Evolutionary conservation across 2,888 invertebrate genomes (phyloP).

Genomic region (Eretmocerus hayati): DNA sequence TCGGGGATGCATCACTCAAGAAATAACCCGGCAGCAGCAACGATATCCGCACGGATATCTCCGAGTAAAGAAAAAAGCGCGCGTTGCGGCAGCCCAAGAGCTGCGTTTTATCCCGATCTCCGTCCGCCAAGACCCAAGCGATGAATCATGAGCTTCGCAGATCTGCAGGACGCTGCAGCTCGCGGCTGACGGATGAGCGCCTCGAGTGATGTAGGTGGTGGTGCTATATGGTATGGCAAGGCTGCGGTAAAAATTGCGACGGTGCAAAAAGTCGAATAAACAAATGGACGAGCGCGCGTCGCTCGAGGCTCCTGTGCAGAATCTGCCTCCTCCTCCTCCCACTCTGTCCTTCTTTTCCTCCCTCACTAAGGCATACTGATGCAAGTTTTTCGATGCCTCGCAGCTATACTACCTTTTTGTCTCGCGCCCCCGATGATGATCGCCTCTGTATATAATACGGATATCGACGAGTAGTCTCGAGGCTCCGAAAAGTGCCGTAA

Average conservation of each 20-base stretch:
- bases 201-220: too few relatives aligned
- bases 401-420: too few relatives aligned
- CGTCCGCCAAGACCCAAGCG: conserved; percentile 2
- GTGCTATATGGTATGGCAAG: background rate
- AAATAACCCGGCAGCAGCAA: too few relatives aligned
- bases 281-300: conserved; percentile 12
- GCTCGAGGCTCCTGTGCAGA: background rate
- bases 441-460: too few relatives aligned
- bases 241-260: conserved; percentile 1
- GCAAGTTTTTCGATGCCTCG: too few relatives aligned
- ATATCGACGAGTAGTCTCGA: too few relatives aligned
- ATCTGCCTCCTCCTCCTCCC: background rate
- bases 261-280: conserved; percentile 9
- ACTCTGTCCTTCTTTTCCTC: too few relatives aligned
- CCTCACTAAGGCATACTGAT: too few relatives aligned
- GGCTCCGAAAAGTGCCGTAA: too few relatives aligned
- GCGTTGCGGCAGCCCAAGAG: background rate
- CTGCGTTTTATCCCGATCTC: conserved; percentile 17
- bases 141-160: too few relatives aligned
- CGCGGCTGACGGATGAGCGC: conserved; percentile 16
- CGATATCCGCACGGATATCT: conserved; percentile 17
- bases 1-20: too few relatives aligned
- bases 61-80: background rate
- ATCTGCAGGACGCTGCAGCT: conserved; percentile 2
- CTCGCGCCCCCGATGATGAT: too few relatives aligned